A percentile compares a stretch with the other conserved stretches of the same genome.
These are phyloP conservation scores for Cliona cf. orientalis DNA, from an alignment of 37 sponge, comb jelly and placozoan genomes.

Conservation along the genomic window DNA sequence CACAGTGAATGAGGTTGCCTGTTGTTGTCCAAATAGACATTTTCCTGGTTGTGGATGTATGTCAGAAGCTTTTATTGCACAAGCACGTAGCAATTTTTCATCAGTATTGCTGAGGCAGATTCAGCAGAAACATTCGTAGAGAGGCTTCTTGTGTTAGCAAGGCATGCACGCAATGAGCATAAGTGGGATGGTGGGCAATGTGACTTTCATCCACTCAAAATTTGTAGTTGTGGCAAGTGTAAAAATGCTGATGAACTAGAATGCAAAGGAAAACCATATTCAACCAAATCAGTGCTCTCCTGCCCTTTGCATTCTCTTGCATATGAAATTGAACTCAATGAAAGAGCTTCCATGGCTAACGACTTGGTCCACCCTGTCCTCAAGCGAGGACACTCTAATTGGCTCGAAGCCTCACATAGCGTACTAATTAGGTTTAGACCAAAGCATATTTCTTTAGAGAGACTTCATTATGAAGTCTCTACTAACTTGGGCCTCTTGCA, in stretches of 20 bases:
- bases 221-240: conserved; percentile 31
- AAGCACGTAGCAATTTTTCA: conserved; percentile 14
- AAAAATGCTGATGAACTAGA: neutral
- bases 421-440: conserved; percentile 25
- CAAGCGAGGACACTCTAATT: conserved; percentile 13
- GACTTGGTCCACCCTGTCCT: conserved; percentile 30
- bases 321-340: conserved; percentile 19
- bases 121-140: neutral
- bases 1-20: conserved; percentile 1
- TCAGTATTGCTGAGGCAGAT: neutral
- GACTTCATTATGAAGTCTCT: conserved; percentile 27
- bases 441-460: neutral
- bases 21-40: conserved; percentile 11
- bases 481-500: conserved; percentile 35
- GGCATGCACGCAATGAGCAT: conserved; percentile 33
- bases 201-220: neutral
- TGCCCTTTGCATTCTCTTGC: neutral
- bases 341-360: conserved; percentile 1
- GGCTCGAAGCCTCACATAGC: conserved; percentile 32
- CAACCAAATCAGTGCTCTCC: neutral
- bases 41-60: conserved; percentile 24
- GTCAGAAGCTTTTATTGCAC: conserved; percentile 12
- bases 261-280: conserved; percentile 17
- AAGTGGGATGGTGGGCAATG: conserved; percentile 11
- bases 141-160: neutral